Evolutionary conservation across 2,113 vertebrate genomes (phyloP).

Genomic region (Pedionomus torquatus): DNA sequence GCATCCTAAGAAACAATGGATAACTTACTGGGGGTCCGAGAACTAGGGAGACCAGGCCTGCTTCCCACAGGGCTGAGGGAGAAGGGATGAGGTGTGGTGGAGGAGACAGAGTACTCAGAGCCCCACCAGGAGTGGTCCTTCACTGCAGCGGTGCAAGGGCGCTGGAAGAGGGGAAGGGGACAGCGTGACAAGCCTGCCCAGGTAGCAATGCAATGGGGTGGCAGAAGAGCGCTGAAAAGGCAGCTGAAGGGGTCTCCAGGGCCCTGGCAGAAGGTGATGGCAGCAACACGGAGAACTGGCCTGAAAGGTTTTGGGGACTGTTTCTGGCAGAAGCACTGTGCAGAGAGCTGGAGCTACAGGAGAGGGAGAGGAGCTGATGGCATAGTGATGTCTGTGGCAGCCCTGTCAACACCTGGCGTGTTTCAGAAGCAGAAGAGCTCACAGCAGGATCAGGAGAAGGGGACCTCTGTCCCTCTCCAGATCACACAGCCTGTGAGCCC

Average conservation of each 20-base stretch:
- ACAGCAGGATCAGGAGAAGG: not conserved
- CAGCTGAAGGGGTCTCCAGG: not conserved
- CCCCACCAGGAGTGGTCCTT: not conserved
- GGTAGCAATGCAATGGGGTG: not conserved
- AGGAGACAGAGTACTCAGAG: not conserved
- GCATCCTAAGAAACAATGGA: not conserved
- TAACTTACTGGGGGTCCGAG: fast-evolving
- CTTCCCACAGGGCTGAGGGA: fast-evolving
- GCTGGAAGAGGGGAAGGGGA: not conserved
- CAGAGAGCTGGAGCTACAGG: not conserved
- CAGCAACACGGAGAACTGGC: not conserved
- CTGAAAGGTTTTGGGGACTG: not conserved
- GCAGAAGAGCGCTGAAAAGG: not conserved
- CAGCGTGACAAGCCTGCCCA: not conserved
- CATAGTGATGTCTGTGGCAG: not conserved
- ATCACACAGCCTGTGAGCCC: not conserved
- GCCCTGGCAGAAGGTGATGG: not conserved
- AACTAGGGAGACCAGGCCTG: not conserved
- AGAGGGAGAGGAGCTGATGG: not conserved
- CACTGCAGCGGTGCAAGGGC: not conserved
- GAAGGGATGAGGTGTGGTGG: fast-evolving
- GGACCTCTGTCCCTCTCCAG: not conserved
- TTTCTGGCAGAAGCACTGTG: not conserved
- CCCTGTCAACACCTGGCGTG: fast-evolving
- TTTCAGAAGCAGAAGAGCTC: not conserved